Evolutionary conservation across 2,113 vertebrate species (phyloP).

Genomic region (Microtus richardsoni): DNA sequence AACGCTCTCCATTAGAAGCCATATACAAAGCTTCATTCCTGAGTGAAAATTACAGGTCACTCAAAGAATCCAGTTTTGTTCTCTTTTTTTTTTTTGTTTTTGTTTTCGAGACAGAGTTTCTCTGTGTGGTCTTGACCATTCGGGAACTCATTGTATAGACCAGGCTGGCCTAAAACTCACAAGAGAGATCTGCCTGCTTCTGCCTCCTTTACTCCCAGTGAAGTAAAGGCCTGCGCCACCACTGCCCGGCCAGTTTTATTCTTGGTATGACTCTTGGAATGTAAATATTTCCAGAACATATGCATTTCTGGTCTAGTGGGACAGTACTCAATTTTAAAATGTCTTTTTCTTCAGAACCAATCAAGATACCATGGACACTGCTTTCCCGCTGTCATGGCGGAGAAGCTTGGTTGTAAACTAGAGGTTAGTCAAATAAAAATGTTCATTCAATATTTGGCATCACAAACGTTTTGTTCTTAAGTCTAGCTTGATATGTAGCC

Average conservation of each 20-base stretch:
- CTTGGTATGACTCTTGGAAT: slow-evolving; percentile 28
- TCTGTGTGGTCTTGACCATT: not conserved
- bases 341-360: slow-evolving; percentile 33
- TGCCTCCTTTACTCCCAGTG: not conserved
- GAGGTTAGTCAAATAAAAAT: slow-evolving; percentile 47
- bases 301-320: slow-evolving; percentile 35
- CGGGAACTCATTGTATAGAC: not conserved
- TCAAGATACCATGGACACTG: not conserved
- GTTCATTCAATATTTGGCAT: slow-evolving; percentile 30
- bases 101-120: not conserved
- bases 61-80: slow-evolving; percentile 21
- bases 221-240: not conserved
- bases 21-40: slow-evolving; percentile 51
- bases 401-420: slow-evolving; percentile 25
- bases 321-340: slow-evolving; percentile 35
- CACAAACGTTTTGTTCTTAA: not conserved
- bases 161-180: not conserved
- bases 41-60: slow-evolving; percentile 27
- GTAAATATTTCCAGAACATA: slow-evolving; percentile 38
- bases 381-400: not conserved
- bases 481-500: not conserved
- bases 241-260: not conserved
- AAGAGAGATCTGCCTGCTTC: not conserved
- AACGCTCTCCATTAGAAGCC: slow-evolving; percentile 2
- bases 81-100: not conserved